Evolutionary conservation across 2,888 invertebrate species (phyloP).

Genomic region (Timema cristinae): DNA sequence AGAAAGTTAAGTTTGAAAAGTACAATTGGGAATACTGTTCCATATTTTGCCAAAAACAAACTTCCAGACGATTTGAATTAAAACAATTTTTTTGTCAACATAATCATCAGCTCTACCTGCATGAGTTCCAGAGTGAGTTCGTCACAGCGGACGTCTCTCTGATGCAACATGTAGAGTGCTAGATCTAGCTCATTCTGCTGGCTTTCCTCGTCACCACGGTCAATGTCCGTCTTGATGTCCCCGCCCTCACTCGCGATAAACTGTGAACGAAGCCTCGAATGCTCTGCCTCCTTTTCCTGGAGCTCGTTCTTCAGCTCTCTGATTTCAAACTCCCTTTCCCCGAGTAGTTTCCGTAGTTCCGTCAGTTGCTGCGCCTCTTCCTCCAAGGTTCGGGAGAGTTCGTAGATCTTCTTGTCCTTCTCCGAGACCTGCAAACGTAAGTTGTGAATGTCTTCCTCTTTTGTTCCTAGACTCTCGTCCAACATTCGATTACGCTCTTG

Average conservation of each 20-base stretch:
- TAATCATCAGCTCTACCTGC: constrained; percentile 42
- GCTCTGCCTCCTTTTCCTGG: constrained; percentile 31
- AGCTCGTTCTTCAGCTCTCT: constrained; percentile 46
- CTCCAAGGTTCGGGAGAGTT: constrained; percentile 40
- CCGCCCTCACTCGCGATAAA: background rate
- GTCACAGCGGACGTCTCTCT: constrained; percentile 80
- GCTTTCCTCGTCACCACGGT: constrained; percentile 26
- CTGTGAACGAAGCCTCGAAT: background rate
- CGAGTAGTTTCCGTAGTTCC: constrained; percentile 58
- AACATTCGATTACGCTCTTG: constrained; percentile 29
- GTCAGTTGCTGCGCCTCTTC: constrained; percentile 53
- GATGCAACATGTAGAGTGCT: constrained; percentile 80
- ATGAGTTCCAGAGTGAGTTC: constrained; percentile 81
- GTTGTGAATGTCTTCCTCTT: constrained; percentile 34
- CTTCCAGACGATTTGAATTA: too few relatives aligned
- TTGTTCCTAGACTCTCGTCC: constrained; percentile 33
- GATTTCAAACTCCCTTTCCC: constrained; percentile 56
- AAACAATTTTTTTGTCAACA: too few relatives aligned
- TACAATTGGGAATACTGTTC: too few relatives aligned
- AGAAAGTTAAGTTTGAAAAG: too few relatives aligned
- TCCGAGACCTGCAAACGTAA: constrained; percentile 36
- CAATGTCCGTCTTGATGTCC: background rate
- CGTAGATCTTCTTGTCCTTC: constrained; percentile 34
- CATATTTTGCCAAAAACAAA: too few relatives aligned
- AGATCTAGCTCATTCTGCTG: constrained; percentile 69